Percentiles rank a stretch among this genome's conserved stretches.
Evolutionary conservation across 2,113 vertebrate species (phyloP).

Genomic region (Petrocephalus zakoni): DNA sequence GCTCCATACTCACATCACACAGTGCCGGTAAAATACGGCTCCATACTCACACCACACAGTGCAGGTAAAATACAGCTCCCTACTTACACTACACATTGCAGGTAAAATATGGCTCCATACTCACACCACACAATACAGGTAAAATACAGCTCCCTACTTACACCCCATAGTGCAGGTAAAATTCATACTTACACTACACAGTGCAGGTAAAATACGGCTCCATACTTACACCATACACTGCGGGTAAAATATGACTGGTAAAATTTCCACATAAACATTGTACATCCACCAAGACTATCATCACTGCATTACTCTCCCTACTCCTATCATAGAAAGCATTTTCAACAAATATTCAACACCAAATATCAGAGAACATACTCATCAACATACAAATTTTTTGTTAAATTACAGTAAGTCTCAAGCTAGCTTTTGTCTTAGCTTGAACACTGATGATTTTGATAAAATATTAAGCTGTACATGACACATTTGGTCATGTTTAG

Average conservation of each 20-base stretch:
- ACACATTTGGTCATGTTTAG: not conserved
- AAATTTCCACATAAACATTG: not conserved
- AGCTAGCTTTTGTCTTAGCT: not conserved
- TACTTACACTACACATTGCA: too few species aligned
- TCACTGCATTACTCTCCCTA: not conserved
- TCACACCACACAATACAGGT: not conserved
- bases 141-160: not conserved
- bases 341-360: not conserved
- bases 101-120: too few species aligned
- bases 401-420: not conserved
- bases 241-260: not conserved
- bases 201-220: not conserved
- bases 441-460: not conserved
- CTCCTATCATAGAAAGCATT: not conserved
- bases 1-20: not conserved
- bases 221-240: not conserved
- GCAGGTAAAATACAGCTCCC: not conserved
- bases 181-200: not conserved
- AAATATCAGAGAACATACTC: not conserved
- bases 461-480: not conserved
- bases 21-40: too few species aligned
- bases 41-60: not conserved
- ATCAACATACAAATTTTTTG: not conserved
- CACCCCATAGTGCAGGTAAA: not conserved
- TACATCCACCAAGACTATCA: not conserved